These are phyloP conservation scores for Ligdia adustata DNA, from an alignment of 2,888 invertebrate genomes.

Conservation along the genomic window DNA sequence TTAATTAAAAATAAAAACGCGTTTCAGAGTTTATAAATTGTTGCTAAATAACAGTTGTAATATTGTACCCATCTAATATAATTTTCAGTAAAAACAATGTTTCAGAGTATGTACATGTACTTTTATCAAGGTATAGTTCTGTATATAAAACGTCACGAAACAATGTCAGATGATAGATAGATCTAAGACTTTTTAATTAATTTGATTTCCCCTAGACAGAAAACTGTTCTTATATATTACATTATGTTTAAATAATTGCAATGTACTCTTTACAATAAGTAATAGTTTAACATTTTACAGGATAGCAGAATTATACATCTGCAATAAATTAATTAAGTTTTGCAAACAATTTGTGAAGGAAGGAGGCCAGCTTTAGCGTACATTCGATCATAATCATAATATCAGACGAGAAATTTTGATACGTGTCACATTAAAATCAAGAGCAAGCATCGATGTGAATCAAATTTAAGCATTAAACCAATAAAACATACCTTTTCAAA, in stretches of 20 bases:
- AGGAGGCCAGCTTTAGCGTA: conserved; percentile 88
- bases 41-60: too few species aligned
- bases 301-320: conserved; percentile 39
- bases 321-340: conserved; percentile 73
- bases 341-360: conserved; percentile 94
- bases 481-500: conserved; percentile 82
- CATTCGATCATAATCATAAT: conserved; percentile 49
- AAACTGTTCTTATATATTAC: too few species aligned
- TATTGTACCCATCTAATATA: too few species aligned
- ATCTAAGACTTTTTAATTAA: not conserved
- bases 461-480: conserved; percentile 70
- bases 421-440: conserved; percentile 58
- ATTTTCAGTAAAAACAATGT: too few species aligned
- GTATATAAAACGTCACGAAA: too few species aligned
- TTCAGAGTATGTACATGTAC: too few species aligned
- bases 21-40: too few species aligned
- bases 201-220: too few species aligned
- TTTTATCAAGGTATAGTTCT: too few species aligned
- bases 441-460: conserved; percentile 75
- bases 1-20: conserved; percentile 17
- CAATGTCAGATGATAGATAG: too few species aligned
- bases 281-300: conserved; percentile 15
- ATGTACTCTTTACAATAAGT: conserved; percentile 4
- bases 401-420: conserved; percentile 47
- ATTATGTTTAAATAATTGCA: too few species aligned